These are phyloP conservation scores for Caenorhabditis inopinata DNA, from an alignment of 1,140 invertebrate genomes.

Conservation along the genomic window DNA sequence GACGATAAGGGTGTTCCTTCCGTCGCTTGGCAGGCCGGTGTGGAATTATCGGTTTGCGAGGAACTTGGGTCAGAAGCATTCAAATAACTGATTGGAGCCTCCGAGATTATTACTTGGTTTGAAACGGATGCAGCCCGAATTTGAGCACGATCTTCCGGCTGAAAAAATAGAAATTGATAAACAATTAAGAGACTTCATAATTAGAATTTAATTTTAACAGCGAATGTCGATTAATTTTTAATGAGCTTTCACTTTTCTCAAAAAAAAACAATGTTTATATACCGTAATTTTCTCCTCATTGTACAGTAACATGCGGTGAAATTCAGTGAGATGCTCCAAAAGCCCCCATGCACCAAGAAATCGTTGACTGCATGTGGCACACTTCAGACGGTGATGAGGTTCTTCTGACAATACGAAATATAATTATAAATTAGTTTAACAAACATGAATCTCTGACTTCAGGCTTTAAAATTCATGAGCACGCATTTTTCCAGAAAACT, in stretches of 20 bases:
- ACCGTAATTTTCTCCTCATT: slow-evolving; percentile 27
- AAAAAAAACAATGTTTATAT: not conserved
- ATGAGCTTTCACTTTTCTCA: not conserved
- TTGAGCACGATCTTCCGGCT: not conserved
- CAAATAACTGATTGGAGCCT: not conserved
- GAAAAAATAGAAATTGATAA: not conserved
- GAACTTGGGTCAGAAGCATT: not conserved
- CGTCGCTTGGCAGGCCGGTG: not conserved
- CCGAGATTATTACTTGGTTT: not conserved
- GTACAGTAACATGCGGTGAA: slow-evolving; percentile 43
- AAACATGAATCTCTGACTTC: not conserved
- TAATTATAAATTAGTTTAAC: not conserved
- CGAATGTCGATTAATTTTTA: too few species aligned
- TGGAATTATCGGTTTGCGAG: not conserved
- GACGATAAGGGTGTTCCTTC: not conserved
- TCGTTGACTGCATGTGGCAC: slow-evolving; percentile 39
- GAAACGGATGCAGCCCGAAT: not conserved
- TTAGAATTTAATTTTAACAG: too few species aligned
- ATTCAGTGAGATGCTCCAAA: slow-evolving; percentile 41
- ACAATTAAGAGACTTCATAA: too few species aligned
- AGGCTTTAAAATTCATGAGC: not conserved
- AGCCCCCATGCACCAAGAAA: slow-evolving; percentile 40
- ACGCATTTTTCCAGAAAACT: too few species aligned
- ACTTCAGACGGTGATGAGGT: slow-evolving; percentile 19
- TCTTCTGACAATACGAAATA: slow-evolving; percentile 31